A percentile compares a stretch with the other conserved stretches of the same genome.
Conservation (phyloP, 2,113 vertebrate species). For the Odontophorus gujanensis region DNA sequence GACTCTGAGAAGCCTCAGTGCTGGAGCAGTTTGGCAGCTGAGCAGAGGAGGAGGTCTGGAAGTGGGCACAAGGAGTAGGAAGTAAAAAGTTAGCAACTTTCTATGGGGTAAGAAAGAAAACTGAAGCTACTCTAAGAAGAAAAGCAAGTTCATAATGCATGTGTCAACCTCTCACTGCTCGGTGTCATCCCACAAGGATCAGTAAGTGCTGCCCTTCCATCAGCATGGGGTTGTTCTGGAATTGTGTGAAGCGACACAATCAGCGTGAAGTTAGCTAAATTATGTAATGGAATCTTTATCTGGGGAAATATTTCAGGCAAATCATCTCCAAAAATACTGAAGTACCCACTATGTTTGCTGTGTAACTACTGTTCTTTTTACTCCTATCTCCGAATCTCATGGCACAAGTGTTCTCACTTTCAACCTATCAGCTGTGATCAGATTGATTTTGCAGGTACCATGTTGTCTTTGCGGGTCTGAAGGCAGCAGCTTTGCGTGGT, state of each 20-base stretch:
- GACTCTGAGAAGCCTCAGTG: background rate
- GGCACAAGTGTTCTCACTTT: background rate
- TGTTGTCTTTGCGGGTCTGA: background rate
- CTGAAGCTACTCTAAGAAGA: background rate
- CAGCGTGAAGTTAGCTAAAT: background rate
- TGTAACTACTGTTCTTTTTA: background rate
- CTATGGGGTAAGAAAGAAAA: background rate
- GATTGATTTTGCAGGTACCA: background rate
- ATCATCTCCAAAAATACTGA: background rate
- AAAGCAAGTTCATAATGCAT: background rate
- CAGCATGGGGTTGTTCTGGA: background rate
- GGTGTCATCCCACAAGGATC: background rate
- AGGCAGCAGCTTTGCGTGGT: background rate
- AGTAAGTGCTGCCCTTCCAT: background rate
- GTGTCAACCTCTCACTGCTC: rapidly evolving
- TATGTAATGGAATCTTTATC: background rate
- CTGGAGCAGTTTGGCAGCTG: background rate
- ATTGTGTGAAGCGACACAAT: background rate
- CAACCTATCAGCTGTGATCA: rapidly evolving
- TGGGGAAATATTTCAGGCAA: conserved; percentile 2
- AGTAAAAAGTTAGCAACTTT: background rate
- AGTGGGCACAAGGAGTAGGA: background rate
- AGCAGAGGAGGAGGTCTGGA: background rate
- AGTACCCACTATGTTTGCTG: background rate
- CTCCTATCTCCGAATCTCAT: background rate